Conservation (phyloP, 2,797 vertebrate species). For the Neosilurus mollespiculum region DNA sequence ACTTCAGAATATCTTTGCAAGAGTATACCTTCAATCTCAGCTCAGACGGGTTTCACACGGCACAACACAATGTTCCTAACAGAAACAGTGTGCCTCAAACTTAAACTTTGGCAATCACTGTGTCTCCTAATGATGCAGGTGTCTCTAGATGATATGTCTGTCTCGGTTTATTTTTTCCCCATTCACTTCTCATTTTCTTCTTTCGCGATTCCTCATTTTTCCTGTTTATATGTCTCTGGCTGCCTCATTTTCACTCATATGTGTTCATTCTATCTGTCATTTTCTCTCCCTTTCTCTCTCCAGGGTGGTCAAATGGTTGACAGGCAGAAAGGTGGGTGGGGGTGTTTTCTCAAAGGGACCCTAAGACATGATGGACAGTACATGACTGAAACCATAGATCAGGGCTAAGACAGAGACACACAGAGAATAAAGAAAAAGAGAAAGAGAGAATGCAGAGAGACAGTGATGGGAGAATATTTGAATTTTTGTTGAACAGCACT, state of each 20-base stretch:
- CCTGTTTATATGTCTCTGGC: conserved; percentile 25
- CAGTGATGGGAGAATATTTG: conserved; percentile 21
- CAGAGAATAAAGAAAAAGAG: conserved; percentile 14
- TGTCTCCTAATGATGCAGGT: conserved; percentile 58
- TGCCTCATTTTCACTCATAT: conserved; percentile 27
- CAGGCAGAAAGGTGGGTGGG: conserved; percentile 49
- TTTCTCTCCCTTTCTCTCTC: conserved; percentile 32
- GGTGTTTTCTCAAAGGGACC: conserved; percentile 62
- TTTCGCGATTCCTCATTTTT: conserved; percentile 45
- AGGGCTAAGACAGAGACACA: conserved; percentile 8
- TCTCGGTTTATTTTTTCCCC: conserved; percentile 39
- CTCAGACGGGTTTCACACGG: conserved; percentile 44
- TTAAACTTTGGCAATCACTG: conserved; percentile 49
- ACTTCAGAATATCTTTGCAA: conserved; percentile 23
- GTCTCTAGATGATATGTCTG: conserved; percentile 51
- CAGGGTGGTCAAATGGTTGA: conserved; percentile 46
- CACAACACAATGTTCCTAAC: conserved; percentile 42
- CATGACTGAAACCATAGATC: conserved; percentile 67
- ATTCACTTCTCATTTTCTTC: conserved; percentile 25
- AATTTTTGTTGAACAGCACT: conserved; percentile 15
- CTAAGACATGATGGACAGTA: conserved; percentile 69
- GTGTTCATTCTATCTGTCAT: conserved; percentile 18
- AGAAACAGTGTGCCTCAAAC: conserved; percentile 45
- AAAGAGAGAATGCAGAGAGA: conserved; percentile 11
- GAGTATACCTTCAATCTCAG: conserved; percentile 36